Evolutionary conservation across 2,797 vertebrate species (phyloP).

Genomic region (Tragelaphus oryx): DNA sequence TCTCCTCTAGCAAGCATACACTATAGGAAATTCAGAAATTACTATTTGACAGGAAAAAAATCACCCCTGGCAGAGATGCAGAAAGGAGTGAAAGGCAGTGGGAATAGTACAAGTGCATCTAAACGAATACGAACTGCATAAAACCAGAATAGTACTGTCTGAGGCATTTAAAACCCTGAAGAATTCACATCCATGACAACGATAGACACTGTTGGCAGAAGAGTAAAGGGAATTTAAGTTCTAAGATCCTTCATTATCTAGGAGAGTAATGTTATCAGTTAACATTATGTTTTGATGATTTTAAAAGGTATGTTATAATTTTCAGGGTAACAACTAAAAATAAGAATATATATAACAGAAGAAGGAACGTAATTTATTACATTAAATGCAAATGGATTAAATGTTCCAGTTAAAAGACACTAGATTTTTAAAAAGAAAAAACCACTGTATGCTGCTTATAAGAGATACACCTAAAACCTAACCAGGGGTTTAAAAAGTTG

Average conservation of each 20-base stretch:
- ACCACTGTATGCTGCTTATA: not conserved
- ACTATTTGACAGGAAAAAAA: not conserved
- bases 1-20: not conserved
- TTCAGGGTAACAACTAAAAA: not conserved
- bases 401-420: not conserved
- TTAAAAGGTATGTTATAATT: not conserved
- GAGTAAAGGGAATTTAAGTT: not conserved
- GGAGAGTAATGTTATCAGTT: not conserved
- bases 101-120: not conserved
- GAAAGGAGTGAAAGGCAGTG: not conserved
- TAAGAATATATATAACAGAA: not conserved
- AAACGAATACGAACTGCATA: not conserved
- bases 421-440: not conserved
- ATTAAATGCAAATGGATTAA: not conserved
- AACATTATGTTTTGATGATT: not conserved
- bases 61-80: not conserved
- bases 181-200: not conserved
- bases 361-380: not conserved
- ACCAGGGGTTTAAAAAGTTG: not conserved
- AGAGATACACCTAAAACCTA: not conserved
- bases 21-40: not conserved
- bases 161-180: not conserved
- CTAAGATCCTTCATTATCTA: not conserved
- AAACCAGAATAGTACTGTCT: not conserved
- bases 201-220: not conserved